These are phyloP conservation scores for Metaphire vulgaris DNA, from an alignment of 1,140 invertebrate species.

Conservation along the genomic window DNA sequence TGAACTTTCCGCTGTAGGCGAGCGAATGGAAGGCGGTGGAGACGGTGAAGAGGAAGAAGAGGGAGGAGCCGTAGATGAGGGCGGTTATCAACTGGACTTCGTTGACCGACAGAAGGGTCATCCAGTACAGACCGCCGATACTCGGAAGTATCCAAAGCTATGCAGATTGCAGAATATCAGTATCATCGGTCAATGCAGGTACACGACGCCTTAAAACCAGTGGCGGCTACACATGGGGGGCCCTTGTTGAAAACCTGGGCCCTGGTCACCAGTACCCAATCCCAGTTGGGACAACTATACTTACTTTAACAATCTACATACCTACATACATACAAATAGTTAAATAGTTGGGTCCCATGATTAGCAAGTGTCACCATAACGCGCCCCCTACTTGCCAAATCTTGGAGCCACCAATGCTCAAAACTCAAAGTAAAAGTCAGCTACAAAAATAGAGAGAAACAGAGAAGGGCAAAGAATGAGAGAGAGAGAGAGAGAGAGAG, in stretches of 20 bases:
- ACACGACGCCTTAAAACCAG: background rate
- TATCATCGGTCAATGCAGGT: background rate
- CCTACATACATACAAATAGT: too few species aligned
- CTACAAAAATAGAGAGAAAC: too few species aligned
- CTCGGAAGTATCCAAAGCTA: slow-evolving; percentile 74
- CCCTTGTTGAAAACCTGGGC: background rate
- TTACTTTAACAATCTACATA: too few species aligned
- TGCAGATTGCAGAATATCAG: too few species aligned
- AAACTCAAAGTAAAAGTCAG: too few species aligned
- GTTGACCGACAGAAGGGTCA: slow-evolving; percentile 65
- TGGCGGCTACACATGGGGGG: background rate
- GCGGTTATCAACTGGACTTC: slow-evolving; percentile 70
- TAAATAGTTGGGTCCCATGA: too few species aligned
- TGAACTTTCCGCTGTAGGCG: slow-evolving; percentile 59
- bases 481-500: too few species aligned
- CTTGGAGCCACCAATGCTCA: too few species aligned
- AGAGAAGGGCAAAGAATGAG: too few species aligned
- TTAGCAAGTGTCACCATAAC: too few species aligned
- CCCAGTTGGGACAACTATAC: background rate
- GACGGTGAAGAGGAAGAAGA: slow-evolving; percentile 76
- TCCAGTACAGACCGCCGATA: slow-evolving; percentile 64
- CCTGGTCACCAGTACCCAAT: background rate
- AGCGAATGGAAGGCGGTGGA: slow-evolving; percentile 86
- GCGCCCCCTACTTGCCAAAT: too few species aligned
- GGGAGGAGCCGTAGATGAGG: slow-evolving; percentile 73